Evolutionary conservation across 2,888 invertebrate species (phyloP), one percentile per base, ranked within the genome.

Genomic region (Pocota personata): DNA sequence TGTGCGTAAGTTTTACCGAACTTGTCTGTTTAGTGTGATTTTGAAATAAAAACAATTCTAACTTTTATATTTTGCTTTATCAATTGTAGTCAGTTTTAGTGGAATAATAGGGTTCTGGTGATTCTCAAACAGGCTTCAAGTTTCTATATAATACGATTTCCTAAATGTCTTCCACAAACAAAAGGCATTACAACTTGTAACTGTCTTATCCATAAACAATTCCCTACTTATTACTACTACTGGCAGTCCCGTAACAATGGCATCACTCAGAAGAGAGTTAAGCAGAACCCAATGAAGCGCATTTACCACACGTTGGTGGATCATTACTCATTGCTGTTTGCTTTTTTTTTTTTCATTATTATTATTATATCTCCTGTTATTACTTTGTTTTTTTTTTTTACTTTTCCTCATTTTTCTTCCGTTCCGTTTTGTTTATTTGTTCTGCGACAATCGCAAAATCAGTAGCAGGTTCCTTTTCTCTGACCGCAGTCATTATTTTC

Each of bases 401-500:
- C 43, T 75, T 69, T 14, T 52, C 21, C 32, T 16, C 27, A 21
- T 72, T 77, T 66, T 72, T 72, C 58, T 76, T 52, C 43, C 69
- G 60, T 46, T 76, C 32, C 69, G 55, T 62, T 78, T 62, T 78
- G 55, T 35, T 78, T 67, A 46, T 78, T 32, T 67, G 30, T 58
- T 62, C 62, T 6, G 37, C 30, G 58, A 73, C 72, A 67, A 66
- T 75, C 69, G 58, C 60, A 4, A 46, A 67, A 75, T 69, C 57
- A 27, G 58, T 73, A 82, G 69, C 83, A 84, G 64, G 80, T 84
- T 80, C 71, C 69, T 48, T 60, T 46, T 62, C 66, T 60, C 66
- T 62, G 46, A 55, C 67, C 73, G 58, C 67, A 50, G 43, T 62
- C 55, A 60, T 84, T 79, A 40, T 79, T 84, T 84, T 69, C 79